These are phyloP conservation scores for Brachystomella parvula DNA, from an alignment of 1,140 invertebrate species.

Conservation along the genomic window DNA sequence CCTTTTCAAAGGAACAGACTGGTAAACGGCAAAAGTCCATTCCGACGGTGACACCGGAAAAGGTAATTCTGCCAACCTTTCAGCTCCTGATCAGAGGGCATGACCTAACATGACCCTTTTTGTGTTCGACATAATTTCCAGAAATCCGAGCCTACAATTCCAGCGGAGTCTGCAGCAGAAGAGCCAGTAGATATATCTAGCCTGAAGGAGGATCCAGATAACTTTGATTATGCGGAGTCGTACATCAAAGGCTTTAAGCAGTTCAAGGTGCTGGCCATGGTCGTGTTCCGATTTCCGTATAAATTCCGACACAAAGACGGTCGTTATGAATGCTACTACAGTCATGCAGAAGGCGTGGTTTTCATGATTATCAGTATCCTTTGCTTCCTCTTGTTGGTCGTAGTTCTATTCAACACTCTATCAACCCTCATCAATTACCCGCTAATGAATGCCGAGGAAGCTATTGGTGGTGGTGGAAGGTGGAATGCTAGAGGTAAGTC, in stretches of 20 bases:
- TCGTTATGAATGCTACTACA: neutral
- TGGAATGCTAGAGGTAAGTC: conserved; percentile 4
- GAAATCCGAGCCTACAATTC: too few species aligned
- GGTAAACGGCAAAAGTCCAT: too few species aligned
- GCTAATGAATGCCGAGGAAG: neutral
- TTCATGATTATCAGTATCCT: neutral
- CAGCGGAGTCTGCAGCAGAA: too few species aligned
- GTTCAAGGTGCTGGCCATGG: neutral
- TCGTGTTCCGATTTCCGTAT: neutral
- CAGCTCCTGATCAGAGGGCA: too few species aligned
- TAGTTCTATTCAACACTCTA: neutral
- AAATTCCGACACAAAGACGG: neutral
- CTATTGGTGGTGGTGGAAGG: neutral
- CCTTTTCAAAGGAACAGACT: too few species aligned
- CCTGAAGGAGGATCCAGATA: too few species aligned
- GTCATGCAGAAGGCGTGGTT: neutral
- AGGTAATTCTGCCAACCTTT: too few species aligned
- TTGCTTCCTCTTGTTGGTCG: neutral
- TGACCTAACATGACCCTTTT: too few species aligned
- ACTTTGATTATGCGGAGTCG: neutral
- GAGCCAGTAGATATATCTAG: too few species aligned
- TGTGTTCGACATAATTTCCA: too few species aligned
- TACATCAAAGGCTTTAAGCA: neutral
- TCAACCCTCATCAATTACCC: neutral
- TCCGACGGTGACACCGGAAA: neutral